Evolutionary conservation across 2,888 invertebrate genomes (phyloP), one percentile per base, ranked within the genome.

Genomic region (Apodemia zela): DNA sequence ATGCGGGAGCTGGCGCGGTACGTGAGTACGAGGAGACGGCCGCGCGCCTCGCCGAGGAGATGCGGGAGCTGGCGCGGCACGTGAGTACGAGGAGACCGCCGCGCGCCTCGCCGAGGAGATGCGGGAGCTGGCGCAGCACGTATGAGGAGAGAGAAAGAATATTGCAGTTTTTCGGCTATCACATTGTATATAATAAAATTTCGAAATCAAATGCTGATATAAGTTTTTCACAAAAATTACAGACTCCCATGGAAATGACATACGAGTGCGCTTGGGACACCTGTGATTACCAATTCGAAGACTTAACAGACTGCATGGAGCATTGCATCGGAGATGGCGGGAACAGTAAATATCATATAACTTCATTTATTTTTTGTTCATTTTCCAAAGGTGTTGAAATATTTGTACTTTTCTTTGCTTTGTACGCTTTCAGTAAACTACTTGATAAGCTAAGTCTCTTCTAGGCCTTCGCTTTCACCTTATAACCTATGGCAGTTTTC

Each of bases 281-380:
- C 62, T 98, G 98, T 81, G 98, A 98, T 84, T 97, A 93, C 81
- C 98, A 98, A 85, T 98, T 98, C 78, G 98, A 98, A 77, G 97
- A 98, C 72, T 92, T 96, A 63, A 84, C 94, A 0, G 98, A 98
- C 80, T 96, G 97, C 69, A 94, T 96, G 78, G 98, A 98, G 70
- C 98, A 98, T 81, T 96, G 97, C 75, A 94, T 98, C 66, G 94
- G 95, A 29, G 97, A 97, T 73, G 94, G 94, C 68, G 94, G 94
- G 70, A 95, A 92, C 72, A 97, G 98, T 67, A 97, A 84, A 85
- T 87, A 70, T 79, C 11, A 45, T n/a, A 45, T 45, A n/a, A n/a
- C n/a, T 45, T 45, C n/a, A n/a, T 45, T 45, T 45, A 2, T 45
- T 45, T 38, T 15, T 35, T 10, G 13, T 42, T 2, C 7, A 13